Conservation (phyloP, 2,797 vertebrate genomes). For the Sebastes glaucus region DNA sequence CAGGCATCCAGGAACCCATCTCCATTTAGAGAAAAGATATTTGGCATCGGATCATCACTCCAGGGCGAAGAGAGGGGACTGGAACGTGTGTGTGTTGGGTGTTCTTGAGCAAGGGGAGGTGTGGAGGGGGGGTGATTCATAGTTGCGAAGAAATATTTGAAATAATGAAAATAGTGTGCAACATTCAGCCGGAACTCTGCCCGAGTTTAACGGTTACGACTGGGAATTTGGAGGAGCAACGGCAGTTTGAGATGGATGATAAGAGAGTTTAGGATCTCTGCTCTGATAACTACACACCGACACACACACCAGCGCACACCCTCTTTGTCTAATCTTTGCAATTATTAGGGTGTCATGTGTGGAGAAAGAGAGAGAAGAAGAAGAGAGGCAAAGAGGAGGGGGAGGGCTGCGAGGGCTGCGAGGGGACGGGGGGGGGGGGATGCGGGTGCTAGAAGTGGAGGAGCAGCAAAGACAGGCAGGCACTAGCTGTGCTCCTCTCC, state of each 20-base stretch:
- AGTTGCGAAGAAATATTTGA: slow-evolving; percentile 29
- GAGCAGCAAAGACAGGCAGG: slow-evolving; percentile 33
- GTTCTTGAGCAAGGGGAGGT: background rate
- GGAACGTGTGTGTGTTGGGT: slow-evolving; percentile 42
- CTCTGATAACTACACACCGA: slow-evolving; percentile 51
- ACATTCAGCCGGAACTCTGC: slow-evolving; percentile 5
- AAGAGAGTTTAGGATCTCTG: slow-evolving; percentile 63
- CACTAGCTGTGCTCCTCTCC: slow-evolving; percentile 43
- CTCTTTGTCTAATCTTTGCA: slow-evolving; percentile 67
- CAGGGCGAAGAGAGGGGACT: slow-evolving; percentile 73
- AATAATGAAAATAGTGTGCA: slow-evolving; percentile 18
- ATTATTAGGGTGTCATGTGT: slow-evolving; percentile 70
- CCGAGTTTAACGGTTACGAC: slow-evolving; percentile 27
- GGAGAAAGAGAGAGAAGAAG: slow-evolving; percentile 41
- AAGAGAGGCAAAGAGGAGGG: slow-evolving; percentile 7
- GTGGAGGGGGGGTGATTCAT: slow-evolving; percentile 1
- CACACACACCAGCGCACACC: slow-evolving; percentile 28
- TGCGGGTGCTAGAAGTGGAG: slow-evolving; percentile 9
- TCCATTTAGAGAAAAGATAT: slow-evolving; percentile 78
- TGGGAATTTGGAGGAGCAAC: slow-evolving; percentile 49
- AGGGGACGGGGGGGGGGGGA: accelerated
- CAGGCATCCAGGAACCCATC: slow-evolving; percentile 72
- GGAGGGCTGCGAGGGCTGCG: no score
- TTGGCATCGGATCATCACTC: slow-evolving; percentile 76
- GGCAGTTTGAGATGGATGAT: slow-evolving; percentile 60